These are phyloP conservation scores for Enteromius unitaeniatus DNA, from an alignment of 2,797 vertebrate species.

Conservation along the genomic window DNA sequence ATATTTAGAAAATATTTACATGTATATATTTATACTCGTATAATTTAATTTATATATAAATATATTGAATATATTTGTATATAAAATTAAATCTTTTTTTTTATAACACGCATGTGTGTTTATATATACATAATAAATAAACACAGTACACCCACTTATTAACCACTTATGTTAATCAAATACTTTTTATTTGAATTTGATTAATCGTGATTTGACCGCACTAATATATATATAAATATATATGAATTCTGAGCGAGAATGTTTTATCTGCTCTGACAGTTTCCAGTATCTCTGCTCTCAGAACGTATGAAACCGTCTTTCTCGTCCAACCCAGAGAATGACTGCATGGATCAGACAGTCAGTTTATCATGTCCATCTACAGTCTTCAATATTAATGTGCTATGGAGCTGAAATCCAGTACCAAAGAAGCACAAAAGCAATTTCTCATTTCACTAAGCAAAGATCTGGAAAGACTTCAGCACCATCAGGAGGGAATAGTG, in stretches of 20 bases:
- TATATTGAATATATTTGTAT: too few species aligned
- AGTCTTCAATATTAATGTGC: slow-evolving; percentile 44
- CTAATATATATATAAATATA: too few species aligned
- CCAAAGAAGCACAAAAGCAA: slow-evolving; percentile 17
- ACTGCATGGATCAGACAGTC: slow-evolving; percentile 24
- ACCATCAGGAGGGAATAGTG: slow-evolving; percentile 17
- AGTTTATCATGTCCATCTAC: slow-evolving; percentile 41
- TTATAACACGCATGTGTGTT: too few species aligned
- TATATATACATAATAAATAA: too few species aligned
- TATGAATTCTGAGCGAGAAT: neutral
- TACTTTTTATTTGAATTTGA: too few species aligned
- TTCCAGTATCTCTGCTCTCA: neutral
- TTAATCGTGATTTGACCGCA: too few species aligned
- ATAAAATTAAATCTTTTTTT: too few species aligned
- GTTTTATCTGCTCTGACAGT: neutral
- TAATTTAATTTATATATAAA: too few species aligned
- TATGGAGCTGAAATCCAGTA: slow-evolving; percentile 27
- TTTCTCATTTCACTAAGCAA: slow-evolving; percentile 31
- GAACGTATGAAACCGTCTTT: neutral
- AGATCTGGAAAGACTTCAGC: slow-evolving; percentile 33
- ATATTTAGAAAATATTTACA: too few species aligned
- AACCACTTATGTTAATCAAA: too few species aligned
- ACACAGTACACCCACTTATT: too few species aligned
- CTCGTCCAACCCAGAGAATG: slow-evolving; percentile 33
- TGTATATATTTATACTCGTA: too few species aligned